A percentile compares a stretch with the other conserved stretches of the same genome.
Conservation (phyloP, 2,113 vertebrate genomes). For the Marmota flaviventris region DNA sequence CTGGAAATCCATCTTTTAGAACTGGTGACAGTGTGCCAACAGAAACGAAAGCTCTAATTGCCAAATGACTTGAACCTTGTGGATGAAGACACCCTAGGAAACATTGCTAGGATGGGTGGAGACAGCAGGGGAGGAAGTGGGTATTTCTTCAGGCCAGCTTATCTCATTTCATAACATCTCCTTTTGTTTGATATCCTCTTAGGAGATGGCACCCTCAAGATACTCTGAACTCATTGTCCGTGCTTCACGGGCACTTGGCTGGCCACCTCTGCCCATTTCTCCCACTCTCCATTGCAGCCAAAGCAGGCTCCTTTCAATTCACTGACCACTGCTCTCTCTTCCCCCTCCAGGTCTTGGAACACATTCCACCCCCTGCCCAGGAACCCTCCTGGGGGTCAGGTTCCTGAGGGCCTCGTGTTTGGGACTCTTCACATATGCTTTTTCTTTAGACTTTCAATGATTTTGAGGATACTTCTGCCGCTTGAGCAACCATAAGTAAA, state of each 20-base stretch:
- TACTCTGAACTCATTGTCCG: neutral
- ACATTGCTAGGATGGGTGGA: neutral
- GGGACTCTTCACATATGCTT: neutral
- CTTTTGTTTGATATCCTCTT: neutral
- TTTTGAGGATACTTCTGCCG: neutral
- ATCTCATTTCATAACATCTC: neutral
- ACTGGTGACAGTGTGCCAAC: neutral
- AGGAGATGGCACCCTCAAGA: neutral
- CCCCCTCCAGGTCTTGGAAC: neutral
- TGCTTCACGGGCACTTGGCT: neutral
- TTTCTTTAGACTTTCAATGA: neutral
- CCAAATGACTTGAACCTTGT: neutral
- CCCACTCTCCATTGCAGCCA: neutral
- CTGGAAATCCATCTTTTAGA: neutral
- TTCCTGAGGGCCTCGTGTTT: neutral
- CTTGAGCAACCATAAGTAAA: neutral
- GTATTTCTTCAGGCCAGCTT: neutral
- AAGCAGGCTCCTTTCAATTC: neutral
- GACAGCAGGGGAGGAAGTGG: neutral
- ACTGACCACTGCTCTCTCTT: neutral
- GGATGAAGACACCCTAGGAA: neutral
- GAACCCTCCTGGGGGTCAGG: neutral
- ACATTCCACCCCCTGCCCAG: neutral
- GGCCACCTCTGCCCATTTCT: neutral
- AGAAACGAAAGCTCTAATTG: neutral